A percentile compares a stretch with the other conserved stretches of the same genome.
Conservation (phyloP, 2,797 vertebrate genomes). For the Podarcis lilfordi region DNA sequence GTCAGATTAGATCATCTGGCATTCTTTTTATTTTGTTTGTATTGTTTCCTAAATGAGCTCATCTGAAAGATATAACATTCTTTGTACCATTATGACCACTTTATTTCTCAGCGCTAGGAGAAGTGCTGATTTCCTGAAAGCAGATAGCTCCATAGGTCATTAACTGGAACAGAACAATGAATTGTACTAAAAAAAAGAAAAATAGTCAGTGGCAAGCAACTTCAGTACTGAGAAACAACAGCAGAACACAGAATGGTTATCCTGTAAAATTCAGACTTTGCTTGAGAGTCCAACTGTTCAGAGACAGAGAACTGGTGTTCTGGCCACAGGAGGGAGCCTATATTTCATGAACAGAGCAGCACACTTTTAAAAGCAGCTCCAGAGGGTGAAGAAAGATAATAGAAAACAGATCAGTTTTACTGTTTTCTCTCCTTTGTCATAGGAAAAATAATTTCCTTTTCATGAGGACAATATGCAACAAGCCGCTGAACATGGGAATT, state of each 20-base stretch:
- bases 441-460: not conserved
- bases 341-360: not conserved
- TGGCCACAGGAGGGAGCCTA: constrained; percentile 48
- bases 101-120: constrained; percentile 12
- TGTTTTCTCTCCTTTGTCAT: not conserved
- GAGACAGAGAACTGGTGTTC: not conserved
- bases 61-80: not conserved
- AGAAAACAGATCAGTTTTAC: not conserved
- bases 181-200: constrained; percentile 7
- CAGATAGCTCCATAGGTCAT: not conserved
- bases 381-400: not conserved
- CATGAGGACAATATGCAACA: not conserved
- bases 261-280: not conserved
- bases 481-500: not conserved
- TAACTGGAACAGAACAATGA: not conserved
- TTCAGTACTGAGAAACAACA: not conserved
- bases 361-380: not conserved
- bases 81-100: not conserved
- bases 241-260: not conserved
- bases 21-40: not conserved
- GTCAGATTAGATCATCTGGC: not conserved
- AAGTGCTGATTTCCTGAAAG: constrained; percentile 22
- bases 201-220: not conserved
- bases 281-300: not conserved
- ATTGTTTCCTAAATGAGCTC: not conserved